Evolutionary conservation across 2,888 invertebrate species (phyloP).

Genomic region (Metalampra italica): DNA sequence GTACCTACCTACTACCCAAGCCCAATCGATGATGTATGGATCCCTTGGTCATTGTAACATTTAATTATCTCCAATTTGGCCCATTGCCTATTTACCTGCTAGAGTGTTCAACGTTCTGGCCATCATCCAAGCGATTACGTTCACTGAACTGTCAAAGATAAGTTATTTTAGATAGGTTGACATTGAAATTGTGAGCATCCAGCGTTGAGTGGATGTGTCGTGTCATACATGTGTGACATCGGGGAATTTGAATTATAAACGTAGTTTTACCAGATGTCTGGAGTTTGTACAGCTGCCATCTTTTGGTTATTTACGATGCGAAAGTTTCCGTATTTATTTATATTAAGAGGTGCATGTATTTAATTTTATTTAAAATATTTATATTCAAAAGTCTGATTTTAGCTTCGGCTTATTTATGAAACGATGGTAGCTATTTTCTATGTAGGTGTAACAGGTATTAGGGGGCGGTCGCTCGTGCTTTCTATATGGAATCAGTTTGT

Average conservation of each 20-base stretch:
- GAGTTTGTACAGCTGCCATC: conserved; percentile 18
- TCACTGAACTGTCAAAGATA: conserved; percentile 75
- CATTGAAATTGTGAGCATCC: conserved; percentile 60
- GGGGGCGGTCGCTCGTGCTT: no score
- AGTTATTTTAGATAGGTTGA: conserved; percentile 74
- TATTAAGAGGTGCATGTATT: background rate
- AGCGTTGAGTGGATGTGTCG: conserved; percentile 45
- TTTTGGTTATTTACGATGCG: conserved; percentile 10
- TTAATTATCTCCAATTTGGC: conserved; percentile 74
- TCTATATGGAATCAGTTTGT: no score
- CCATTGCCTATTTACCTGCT: conserved; percentile 71
- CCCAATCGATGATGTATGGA: conserved; percentile 53
- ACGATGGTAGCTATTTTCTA: no score
- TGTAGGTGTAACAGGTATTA: no score
- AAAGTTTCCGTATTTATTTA: background rate
- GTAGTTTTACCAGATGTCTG: conserved; percentile 22
- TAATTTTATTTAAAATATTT: background rate
- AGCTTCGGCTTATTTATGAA: no score
- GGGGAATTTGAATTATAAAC: conserved; percentile 30
- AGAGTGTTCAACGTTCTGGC: conserved; percentile 64
- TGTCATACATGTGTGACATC: conserved; percentile 44
- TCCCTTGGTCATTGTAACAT: conserved; percentile 67
- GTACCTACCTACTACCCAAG: conserved; percentile 3
- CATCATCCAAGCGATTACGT: conserved; percentile 65
- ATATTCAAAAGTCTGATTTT: background rate